A percentile compares a stretch with the other conserved stretches of the same genome.
These are phyloP conservation scores for Chaenodraco wilsoni DNA, from an alignment of 2,797 vertebrate species.

Conservation along the genomic window DNA sequence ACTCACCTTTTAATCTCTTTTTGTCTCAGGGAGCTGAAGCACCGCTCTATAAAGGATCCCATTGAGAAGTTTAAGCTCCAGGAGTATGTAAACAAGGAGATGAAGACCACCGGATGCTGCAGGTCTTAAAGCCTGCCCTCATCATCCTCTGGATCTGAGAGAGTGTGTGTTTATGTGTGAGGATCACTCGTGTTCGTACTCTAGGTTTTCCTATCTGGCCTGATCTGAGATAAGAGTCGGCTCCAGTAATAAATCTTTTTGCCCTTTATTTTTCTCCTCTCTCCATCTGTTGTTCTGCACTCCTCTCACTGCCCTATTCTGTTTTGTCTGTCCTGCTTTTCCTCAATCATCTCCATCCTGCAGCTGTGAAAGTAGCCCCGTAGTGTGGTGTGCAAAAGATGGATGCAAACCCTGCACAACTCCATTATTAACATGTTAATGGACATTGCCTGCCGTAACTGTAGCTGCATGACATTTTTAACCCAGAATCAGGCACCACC, in stretches of 20 bases:
- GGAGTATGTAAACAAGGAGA: constrained; percentile 91
- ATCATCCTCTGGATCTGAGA: constrained; percentile 21
- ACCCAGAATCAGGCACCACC: neutral
- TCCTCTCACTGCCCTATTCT: constrained; percentile 6
- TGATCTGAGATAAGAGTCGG: constrained; percentile 52
- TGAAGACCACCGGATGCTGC: constrained; percentile 88
- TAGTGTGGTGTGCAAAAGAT: constrained; percentile 21
- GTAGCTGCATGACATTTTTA: constrained; percentile 21
- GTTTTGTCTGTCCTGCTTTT: constrained; percentile 21
- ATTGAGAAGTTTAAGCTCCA: constrained; percentile 91
- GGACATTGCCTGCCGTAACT: constrained; percentile 13
- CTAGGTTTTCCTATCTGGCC: constrained; percentile 32
- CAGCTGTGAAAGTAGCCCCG: constrained; percentile 64
- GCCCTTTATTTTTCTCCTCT: constrained; percentile 4
- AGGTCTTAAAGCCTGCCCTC: constrained; percentile 65
- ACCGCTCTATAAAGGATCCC: constrained; percentile 87
- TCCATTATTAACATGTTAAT: constrained; percentile 16
- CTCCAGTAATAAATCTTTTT: constrained; percentile 38
- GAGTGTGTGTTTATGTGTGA: constrained; percentile 1
- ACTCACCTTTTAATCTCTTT: neutral
- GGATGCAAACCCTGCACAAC: constrained; percentile 14
- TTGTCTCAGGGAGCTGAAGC: constrained; percentile 89
- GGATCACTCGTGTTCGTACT: constrained; percentile 25
- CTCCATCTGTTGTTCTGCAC: neutral
- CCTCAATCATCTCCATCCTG: constrained; percentile 43